Base-by-base conservation (phyloP, 2,113 vertebrate genomes). In the Perca fluviatilis region DNA sequence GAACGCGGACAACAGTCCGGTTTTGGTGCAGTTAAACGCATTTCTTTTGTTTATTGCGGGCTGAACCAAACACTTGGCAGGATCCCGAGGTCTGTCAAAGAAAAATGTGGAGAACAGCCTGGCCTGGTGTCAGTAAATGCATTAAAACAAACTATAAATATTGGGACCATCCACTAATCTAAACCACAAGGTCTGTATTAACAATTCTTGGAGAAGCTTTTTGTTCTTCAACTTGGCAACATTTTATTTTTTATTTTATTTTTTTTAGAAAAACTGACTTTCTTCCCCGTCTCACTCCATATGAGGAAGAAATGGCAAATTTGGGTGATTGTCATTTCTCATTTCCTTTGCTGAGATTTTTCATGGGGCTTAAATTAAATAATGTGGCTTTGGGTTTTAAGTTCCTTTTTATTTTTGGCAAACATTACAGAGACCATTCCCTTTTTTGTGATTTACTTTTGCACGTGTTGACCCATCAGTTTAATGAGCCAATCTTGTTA, bases 141-240 rank as follows among this genome's bases (percentile, higher is more conserved):
- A 88, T 90, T 88, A 87, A 80, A 82, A 77, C 56, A 51, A 87
- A 82, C 85, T 82, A 74, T 89, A 91, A 89, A 90, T 89, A 89
- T 33, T 79, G 66, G 23, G 56, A 3, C 66, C 25, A 19, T 89
- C 74, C 73, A 74, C 69, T 49, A 65, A 56, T 83, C 72, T 62
- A 79, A 85, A 74, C 54, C 83, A 79, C 54, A 56, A 75, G 56
- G 67, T 81, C 76, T 54, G 65, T 62, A 46, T 77, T 74, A 68
- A 77, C 58, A 67, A 74, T 62, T 73, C 62, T n/a, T 5, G 15
- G 56, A 81, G 25, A 56, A 25, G 49, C 6, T 70, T 69, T 68
- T 70, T 74, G 57, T 54, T 63, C 51, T 60, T 51, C 21, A 56
- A 3, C 27, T 77, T 79, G 40, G 58, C 25, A 74, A 62, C 56